These are phyloP conservation scores for Epinephelus lanceolatus DNA, from an alignment of 2,113 vertebrate genomes.

Conservation along the genomic window DNA sequence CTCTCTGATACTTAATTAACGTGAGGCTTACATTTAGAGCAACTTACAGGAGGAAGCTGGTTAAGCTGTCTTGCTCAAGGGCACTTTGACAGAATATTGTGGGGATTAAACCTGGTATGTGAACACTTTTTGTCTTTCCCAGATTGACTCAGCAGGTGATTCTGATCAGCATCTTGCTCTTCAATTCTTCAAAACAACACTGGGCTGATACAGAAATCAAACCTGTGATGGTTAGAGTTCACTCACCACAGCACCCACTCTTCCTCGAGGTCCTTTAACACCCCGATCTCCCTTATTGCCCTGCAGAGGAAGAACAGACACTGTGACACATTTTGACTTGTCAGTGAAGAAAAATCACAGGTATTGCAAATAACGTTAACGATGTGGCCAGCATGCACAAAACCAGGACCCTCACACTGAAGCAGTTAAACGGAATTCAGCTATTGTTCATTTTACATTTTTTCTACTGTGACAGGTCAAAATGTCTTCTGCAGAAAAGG, in stretches of 20 bases:
- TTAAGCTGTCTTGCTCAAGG: no score
- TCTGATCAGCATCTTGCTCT: no score
- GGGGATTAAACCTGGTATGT: no score
- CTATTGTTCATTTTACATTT: not conserved
- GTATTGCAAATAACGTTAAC: no score
- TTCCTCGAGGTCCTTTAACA: slow-evolving; percentile 68
- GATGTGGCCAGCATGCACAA: no score
- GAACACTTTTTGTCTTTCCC: not conserved
- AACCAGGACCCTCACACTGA: no score
- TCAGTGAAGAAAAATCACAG: not conserved
- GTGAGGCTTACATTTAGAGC: no score
- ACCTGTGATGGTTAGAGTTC: not conserved
- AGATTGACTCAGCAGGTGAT: not conserved
- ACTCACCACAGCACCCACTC: slow-evolving; percentile 77
- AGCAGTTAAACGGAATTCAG: not conserved
- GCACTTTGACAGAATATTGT: no score
- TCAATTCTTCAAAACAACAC: no score
- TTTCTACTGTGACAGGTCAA: not conserved
- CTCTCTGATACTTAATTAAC: no score
- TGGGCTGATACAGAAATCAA: not conserved
- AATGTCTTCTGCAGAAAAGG: not conserved
- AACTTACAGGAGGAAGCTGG: no score
- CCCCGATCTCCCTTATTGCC: slow-evolving; percentile 79
- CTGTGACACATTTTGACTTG: not conserved
- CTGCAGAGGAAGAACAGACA: slow-evolving; percentile 54